phyloP scores from a whole-genome alignment of 2,113 vertebrate species.

The Leptobrachium ailaonicum region DNA sequence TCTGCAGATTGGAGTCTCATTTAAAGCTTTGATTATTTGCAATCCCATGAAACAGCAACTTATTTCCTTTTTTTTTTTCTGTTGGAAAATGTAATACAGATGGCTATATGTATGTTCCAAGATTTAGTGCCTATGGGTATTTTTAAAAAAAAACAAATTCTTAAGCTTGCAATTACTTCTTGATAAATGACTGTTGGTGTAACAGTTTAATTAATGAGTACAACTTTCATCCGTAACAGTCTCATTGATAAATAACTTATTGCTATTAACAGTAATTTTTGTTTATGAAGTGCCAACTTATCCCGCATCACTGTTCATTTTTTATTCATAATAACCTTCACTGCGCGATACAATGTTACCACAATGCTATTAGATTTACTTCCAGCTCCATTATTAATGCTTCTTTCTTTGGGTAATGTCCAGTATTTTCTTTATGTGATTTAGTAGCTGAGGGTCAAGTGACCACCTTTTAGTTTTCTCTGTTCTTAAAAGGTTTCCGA shows the following conservation, averaged over 20 bases:
- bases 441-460: background rate
- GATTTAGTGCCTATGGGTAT: background rate
- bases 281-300: background rate
- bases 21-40: constrained; percentile 46
- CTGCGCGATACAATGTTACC: background rate
- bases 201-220: background rate
- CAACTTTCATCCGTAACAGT: background rate
- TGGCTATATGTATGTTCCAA: constrained; percentile 2
- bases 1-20: constrained; percentile 26
- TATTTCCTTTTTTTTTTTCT: background rate
- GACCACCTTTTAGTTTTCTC: background rate
- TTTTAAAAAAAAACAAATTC: background rate
- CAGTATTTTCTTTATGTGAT: background rate
- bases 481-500: background rate
- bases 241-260: background rate
- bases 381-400: background rate
- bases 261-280: background rate
- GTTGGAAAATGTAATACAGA: constrained; percentile 15
- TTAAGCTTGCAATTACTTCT: constrained; percentile 17
- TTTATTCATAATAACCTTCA: background rate
- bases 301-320: background rate
- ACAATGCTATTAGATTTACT: background rate
- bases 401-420: background rate
- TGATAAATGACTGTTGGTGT: constrained; percentile 1
- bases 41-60: constrained; percentile 11